Base-by-base conservation (phyloP, 2,113 vertebrate species). In the Galeopterus variegatus region DNA sequence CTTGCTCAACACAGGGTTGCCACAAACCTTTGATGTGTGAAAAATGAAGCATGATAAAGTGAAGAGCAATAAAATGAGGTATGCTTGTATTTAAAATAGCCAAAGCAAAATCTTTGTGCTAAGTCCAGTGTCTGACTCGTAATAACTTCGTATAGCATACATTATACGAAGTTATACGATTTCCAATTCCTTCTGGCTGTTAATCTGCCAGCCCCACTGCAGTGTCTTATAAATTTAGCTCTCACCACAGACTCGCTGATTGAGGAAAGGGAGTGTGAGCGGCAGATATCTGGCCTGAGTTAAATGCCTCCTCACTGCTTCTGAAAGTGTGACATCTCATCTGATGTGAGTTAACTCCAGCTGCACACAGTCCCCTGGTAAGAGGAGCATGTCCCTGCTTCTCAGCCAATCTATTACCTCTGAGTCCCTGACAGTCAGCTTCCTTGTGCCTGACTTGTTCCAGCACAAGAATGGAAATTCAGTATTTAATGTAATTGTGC, bases 281-380 rank as follows among this genome's bases (percentile, higher is more conserved):
- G 96, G 92, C 82, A n/a, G 88, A 97, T 97, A 97, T 97, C 83
- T 97, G 96, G 94, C 94, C 97, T 97, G 92, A 97, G 94, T 98
- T 96, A 98, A 98, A 0, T 83, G 95, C 84, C 93, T 98, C 97
- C 96, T 94, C 93, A n/a, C 92, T 95, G 97, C 97, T 96, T 96
- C 94, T 73, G 94, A 92, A 96, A 98, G 79, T 97, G 96, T 97
- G 98, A 98, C 98, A 98, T 98, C 97, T 99, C 98, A 96, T 98
- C 98, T 96, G 97, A 97, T 98, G 96, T 97, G 97, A 97, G 96
- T 97, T 98, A 98, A 98, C 97, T 98, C 96, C 95, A 98, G 98
- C 95, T 93, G 95, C 92, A 96, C 95, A 86, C 2, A 1, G 90
- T 98, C 98, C 96, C 97, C 95, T 96, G 97, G 95, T 92, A 97